A percentile compares a stretch with the other conserved stretches of the same genome.
These are phyloP conservation scores for Gonioctena quinquepunctata DNA, from an alignment of 1,140 invertebrate species.

Conservation along the genomic window DNA sequence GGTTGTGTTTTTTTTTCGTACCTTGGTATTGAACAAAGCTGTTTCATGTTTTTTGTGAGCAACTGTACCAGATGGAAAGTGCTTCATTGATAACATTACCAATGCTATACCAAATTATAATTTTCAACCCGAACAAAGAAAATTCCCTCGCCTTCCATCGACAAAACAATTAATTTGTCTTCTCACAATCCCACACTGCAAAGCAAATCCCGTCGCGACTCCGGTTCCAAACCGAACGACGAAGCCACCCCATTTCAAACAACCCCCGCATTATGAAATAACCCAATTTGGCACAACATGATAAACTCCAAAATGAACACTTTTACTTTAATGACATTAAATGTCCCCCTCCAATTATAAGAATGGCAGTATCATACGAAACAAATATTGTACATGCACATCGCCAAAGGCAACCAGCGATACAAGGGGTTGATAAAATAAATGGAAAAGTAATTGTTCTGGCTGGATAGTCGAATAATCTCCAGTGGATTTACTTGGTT, in stretches of 20 bases:
- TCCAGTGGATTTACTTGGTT: not conserved
- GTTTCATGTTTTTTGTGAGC: too few species aligned
- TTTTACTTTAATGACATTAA: conserved; percentile 20
- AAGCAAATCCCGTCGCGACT: not conserved
- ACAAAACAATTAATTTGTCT: too few species aligned
- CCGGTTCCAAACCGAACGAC: not conserved
- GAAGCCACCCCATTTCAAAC: not conserved
- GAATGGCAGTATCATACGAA: conserved; percentile 18
- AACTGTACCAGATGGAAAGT: too few species aligned
- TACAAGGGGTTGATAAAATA: conserved; percentile 20
- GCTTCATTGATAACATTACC: too few species aligned
- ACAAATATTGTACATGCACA: conserved; percentile 19
- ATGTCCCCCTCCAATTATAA: conserved; percentile 16
- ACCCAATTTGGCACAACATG: conserved; percentile 15
- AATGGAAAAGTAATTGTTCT: conserved; percentile 12
- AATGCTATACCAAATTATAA: too few species aligned
- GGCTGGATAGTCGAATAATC: not conserved
- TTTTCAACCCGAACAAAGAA: too few species aligned
- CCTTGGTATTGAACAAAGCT: too few species aligned
- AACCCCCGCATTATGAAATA: not conserved
- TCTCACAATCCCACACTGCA: too few species aligned
- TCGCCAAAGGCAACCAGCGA: not conserved
- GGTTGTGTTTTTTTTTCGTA: too few species aligned
- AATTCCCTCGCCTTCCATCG: too few species aligned
- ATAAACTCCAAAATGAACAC: conserved; percentile 19